Evolutionary conservation across 1,140 invertebrate species (phyloP), one percentile per base, ranked within the genome.

Genomic region (Adelges cooleyi): DNA sequence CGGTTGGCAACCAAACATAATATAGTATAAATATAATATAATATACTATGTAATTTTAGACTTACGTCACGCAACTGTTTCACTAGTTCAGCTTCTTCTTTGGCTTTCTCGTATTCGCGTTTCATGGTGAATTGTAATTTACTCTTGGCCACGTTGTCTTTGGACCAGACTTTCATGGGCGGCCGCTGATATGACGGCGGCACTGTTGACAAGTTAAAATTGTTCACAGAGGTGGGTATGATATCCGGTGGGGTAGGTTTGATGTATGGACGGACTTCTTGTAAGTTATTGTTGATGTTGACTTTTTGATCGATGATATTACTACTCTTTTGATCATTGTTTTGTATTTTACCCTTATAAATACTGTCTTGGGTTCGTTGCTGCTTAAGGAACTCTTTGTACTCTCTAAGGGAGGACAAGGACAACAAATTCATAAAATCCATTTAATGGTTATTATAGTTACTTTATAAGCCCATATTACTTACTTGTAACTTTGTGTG

Each of bases 71-170:
- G 80, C 56, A 95, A 75, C 74, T 90, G 86, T 51, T 89, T 83
- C 66, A 94, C 83, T 67, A 92, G 77, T 73, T 93, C 89, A 17
- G 84, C 85, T 74, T 95, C 92, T 75, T 94, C 91, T 71, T 87
- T 85, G 67, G 89, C 88, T 71, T 89, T 86, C 72, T 94, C 90
- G 66, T 92, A 89, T 72, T 93, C 90, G 67, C 91, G 79, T 70
- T 90, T 84, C 85, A 94, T 92, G 6, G 92, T 95, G 75, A 93
- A 94, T 69, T 86, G 89, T 69, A 90, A 81, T 73, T 91, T 91
- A 67, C 88, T 59, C 27, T 48, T 49, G 27, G 20, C 3, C 3
- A 15, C 3, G 2, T 51, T 50, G 59, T 9, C 23, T 4, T 49
- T 50, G 8, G 15, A 27, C 40, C 46, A 56, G n/a, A 40, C 13